phyloP scores from a whole-genome alignment of 2,797 vertebrate genomes.

The Rhodeus uyekii region DNA sequence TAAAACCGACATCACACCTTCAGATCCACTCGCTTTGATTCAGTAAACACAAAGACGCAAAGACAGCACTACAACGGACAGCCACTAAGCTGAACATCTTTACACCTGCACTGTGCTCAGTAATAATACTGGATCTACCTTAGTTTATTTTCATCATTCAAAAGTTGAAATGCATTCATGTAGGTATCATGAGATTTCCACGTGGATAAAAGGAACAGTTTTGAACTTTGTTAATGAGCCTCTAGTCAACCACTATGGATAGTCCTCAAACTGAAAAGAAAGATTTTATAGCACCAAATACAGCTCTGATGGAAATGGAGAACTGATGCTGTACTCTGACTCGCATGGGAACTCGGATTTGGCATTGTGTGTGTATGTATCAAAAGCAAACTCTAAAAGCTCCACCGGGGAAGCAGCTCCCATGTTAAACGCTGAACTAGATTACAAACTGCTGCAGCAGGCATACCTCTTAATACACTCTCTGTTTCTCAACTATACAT shows the following conservation, averaged over 20 bases:
- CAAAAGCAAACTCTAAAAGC: conserved; percentile 75
- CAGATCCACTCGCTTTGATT: conserved; percentile 26
- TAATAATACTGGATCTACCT: not conserved
- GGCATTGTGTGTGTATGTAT: conserved; percentile 61
- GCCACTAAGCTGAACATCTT: conserved; percentile 16
- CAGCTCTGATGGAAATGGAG: conserved; percentile 69
- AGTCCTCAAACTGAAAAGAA: conserved; percentile 33
- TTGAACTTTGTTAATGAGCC: not conserved
- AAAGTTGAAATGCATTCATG: not conserved
- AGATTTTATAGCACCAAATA: conserved; percentile 35
- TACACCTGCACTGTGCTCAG: conserved; percentile 5
- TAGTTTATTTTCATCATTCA: not conserved
- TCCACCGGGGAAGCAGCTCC: conserved; percentile 72
- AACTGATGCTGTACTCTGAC: conserved; percentile 74
- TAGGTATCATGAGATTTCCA: not conserved
- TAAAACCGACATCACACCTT: conserved; percentile 43
- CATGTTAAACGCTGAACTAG: conserved; percentile 78
- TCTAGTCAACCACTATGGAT: conserved; percentile 30
- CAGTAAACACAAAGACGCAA: conserved; percentile 20
- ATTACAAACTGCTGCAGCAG: conserved; percentile 79
- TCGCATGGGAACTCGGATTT: conserved; percentile 68
- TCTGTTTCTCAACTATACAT: conserved; percentile 42
- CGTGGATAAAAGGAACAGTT: not conserved
- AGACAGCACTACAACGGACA: not conserved
- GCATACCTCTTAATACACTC: conserved; percentile 78